Evolutionary conservation across 1,140 invertebrate genomes (phyloP).

Genomic region (Drosophila biarmipes): DNA sequence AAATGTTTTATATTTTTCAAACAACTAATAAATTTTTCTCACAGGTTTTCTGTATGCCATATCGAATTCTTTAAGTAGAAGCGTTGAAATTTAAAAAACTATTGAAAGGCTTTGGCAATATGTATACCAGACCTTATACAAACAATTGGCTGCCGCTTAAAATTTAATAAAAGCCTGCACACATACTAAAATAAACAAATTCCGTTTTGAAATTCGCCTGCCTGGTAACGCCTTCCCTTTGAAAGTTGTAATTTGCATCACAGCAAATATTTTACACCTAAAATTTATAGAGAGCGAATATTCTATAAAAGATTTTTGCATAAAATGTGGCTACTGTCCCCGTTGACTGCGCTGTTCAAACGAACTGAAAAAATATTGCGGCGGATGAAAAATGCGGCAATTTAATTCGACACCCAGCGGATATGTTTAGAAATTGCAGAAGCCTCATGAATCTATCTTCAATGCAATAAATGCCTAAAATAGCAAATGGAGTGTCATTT

Average conservation of each 20-base stretch:
- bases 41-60: no score
- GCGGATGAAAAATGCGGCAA: slow-evolving; percentile 51
- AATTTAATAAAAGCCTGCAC: slow-evolving; percentile 34
- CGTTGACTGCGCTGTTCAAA: slow-evolving; percentile 37
- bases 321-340: slow-evolving; percentile 30
- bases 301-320: slow-evolving; percentile 42
- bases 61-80: no score
- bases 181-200: slow-evolving; percentile 18
- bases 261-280: slow-evolving; percentile 71
- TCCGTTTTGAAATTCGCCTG: slow-evolving; percentile 11
- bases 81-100: no score
- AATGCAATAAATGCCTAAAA: slow-evolving; percentile 62
- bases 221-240: slow-evolving; percentile 20
- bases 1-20: no score
- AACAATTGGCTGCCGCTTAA: slow-evolving; percentile 11
- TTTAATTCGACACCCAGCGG: slow-evolving; percentile 59
- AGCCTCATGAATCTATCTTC: slow-evolving; percentile 64
- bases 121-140: background rate
- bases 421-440: slow-evolving; percentile 40
- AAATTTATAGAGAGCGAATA: slow-evolving; percentile 59
- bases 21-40: no score
- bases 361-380: slow-evolving; percentile 53
- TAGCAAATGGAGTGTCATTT: slow-evolving; percentile 1
- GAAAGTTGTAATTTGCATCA: slow-evolving; percentile 22
- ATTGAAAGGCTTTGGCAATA: no score